These are phyloP conservation scores for Caenorhabditis virilis DNA, from an alignment of 2,888 invertebrate species.

Conservation along the genomic window DNA sequence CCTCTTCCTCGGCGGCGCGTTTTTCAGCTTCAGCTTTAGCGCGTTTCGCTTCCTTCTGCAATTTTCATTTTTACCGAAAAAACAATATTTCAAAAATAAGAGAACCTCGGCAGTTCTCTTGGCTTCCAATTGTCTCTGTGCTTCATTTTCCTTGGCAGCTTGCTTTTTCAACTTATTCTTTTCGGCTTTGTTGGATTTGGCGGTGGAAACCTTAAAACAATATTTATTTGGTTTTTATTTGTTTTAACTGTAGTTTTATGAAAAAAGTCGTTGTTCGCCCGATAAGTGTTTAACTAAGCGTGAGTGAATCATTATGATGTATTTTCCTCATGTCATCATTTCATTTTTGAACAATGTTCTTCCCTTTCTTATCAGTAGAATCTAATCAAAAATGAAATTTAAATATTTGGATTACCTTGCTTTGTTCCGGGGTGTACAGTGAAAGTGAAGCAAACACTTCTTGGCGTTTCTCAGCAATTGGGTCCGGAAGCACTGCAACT, in stretches of 20 bases:
- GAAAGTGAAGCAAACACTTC: conserved; percentile 25
- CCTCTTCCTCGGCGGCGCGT: conserved; percentile 34
- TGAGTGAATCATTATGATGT: too few species aligned
- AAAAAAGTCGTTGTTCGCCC: too few species aligned
- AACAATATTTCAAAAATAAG: background rate
- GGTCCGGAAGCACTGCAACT: conserved; percentile 29
- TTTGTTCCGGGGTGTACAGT: conserved; percentile 5
- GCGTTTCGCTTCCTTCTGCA: conserved; percentile 25
- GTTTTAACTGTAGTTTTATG: too few species aligned
- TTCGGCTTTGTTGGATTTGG: conserved; percentile 23
- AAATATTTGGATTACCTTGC: too few species aligned
- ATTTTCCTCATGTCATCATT: too few species aligned
- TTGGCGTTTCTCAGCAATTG: conserved; percentile 25
- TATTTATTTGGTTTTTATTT: too few species aligned
- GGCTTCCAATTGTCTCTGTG: conserved; percentile 13
- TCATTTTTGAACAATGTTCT: too few species aligned
- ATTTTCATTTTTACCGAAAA: background rate
- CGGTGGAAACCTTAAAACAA: background rate
- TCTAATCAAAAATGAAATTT: too few species aligned
- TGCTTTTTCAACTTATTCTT: conserved; percentile 37
- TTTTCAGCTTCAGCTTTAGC: conserved; percentile 36
- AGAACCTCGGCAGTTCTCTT: conserved; percentile 28
- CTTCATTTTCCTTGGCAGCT: conserved; percentile 22
- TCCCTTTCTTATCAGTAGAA: too few species aligned
- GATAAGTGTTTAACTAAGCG: too few species aligned